Evolutionary conservation across 1,140 invertebrate species (phyloP), one percentile per base, ranked within the genome.

Genomic region (Drosophila sp.): DNA sequence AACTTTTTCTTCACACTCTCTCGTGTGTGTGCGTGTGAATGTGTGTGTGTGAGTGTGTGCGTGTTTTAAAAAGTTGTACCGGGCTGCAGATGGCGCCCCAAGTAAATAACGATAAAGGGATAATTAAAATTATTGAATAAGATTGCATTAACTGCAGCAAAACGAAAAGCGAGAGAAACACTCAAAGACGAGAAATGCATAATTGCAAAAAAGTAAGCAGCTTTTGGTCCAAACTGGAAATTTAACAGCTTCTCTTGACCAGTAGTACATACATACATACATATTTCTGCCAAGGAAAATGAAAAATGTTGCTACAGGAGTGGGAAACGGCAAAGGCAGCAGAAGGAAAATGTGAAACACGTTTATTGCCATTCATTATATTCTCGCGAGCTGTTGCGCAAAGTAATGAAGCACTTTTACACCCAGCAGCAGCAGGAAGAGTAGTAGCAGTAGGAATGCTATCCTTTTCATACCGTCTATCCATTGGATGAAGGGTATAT

Each of bases 301-400:
- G 73, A 84, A 74, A 87, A 89, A 83, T 74, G 56, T 56, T 77
- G 71, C 7, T 64, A 38, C 35, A 38, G 35, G 35, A 38, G 35
- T 38, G 11, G 35, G 10, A 4, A 61, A 61, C 1, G 11, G 29
- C 67, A 60, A 38, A 27, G 32, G 60, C 25, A 70, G 47, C 57
- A 72, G 70, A 87, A 84, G 70, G 76, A 87, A 87, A 87, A 87
- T 87, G 80, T 80, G 85, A 89, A 89, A 89, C 84, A 90, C 84
- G 84, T 89, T 89, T 89, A 89, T 89, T 84, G 84, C 84, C 85
- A 89, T 89, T 89, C 84, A 89, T 89, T 89, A 89, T 89, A 90
- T 89, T 89, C 85, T 84, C 80, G 84, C 84, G 84, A 89, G 84
- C 84, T 89, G 84, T 75, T 89, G 85, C 85, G 85, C 84, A 89